Base-by-base conservation (phyloP, 1,140 invertebrate genomes). In the Drosophila auraria region DNA sequence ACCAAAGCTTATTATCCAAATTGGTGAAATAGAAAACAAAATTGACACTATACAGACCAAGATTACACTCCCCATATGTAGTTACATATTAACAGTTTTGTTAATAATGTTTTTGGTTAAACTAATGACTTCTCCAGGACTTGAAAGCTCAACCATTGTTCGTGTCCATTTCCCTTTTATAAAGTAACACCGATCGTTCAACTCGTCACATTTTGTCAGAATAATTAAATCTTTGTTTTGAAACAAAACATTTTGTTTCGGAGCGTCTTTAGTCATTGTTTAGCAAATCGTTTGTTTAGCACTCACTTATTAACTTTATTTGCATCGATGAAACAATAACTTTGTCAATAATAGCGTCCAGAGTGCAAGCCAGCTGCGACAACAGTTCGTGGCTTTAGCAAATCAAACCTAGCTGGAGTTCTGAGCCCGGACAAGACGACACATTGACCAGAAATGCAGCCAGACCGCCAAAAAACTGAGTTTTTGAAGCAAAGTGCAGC, bases 241-340 rank as follows among this genome's bases (percentile, higher is more conserved):
- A 23, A 12, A 20, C 17, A 50, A 23, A 68, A 40, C 60, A 50
- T 20, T 56, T 71, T 69, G 50, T 71, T 45, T 69, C 11, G 8
- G 5, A 45, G 12, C 15, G 8, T 47, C 30, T 47, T 44, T 25
- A 47, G 64, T 64, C 42, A 47, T 57, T 57, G 68, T 47, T 70
- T 68, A 69, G 30, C 49, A 54, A 68, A 45, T 70, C 17, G 14
- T 17, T 56, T n/a, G 23, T n/a, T 71, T 71, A 69, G 40, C 68
- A 71, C 68, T 69, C 38, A 70, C 68, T 71, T 30, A 72, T 51
- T 23, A 60, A 73, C 59, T 72, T 40, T 70, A 23, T 70, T 73
- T 60, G 68, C 30, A 44, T 38, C 3, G 12, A 38, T 71, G 20
- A 40, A 51, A 42, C 45, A 58, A 27, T 40, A 36, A 23, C 40